Conservation (phyloP, 1,140 invertebrate species). For the Ridgeia piscesae region DNA sequence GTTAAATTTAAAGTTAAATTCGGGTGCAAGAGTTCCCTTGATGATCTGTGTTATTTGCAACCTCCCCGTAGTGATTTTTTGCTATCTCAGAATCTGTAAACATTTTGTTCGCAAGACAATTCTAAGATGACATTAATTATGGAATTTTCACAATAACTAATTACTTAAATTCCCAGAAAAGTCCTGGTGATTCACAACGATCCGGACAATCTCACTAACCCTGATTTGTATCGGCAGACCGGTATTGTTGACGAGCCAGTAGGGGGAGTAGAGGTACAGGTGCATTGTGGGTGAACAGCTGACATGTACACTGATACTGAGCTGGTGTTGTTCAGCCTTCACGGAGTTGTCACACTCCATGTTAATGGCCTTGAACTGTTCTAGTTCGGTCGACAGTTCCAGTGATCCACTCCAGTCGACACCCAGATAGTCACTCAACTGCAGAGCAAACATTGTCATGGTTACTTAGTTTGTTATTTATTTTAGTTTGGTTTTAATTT, state of each 20-base stretch:
- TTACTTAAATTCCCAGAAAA: no score
- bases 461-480: slow-evolving; percentile 5
- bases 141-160: no score
- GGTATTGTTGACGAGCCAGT: slow-evolving; percentile 56
- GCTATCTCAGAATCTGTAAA: no score
- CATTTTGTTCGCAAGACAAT: no score
- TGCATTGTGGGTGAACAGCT: slow-evolving; percentile 56
- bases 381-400: slow-evolving; percentile 69
- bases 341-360: slow-evolving; percentile 68
- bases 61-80: no score
- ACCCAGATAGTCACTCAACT: slow-evolving; percentile 69
- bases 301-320: slow-evolving; percentile 68
- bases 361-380: slow-evolving; percentile 65
- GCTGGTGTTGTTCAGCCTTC: slow-evolving; percentile 67
- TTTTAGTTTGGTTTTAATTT: no score
- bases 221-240: slow-evolving; percentile 66
- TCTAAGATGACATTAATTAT: no score
- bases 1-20: no score
- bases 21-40: no score
- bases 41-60: no score
- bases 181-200: background rate
- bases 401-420: slow-evolving; percentile 72
- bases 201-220: slow-evolving; percentile 60
- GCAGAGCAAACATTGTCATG: slow-evolving; percentile 5
- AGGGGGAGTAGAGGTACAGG: slow-evolving; percentile 61